phyloP scores from a whole-genome alignment of 1,140 invertebrate genomes.

The Zaprionus tsacasi region DNA sequence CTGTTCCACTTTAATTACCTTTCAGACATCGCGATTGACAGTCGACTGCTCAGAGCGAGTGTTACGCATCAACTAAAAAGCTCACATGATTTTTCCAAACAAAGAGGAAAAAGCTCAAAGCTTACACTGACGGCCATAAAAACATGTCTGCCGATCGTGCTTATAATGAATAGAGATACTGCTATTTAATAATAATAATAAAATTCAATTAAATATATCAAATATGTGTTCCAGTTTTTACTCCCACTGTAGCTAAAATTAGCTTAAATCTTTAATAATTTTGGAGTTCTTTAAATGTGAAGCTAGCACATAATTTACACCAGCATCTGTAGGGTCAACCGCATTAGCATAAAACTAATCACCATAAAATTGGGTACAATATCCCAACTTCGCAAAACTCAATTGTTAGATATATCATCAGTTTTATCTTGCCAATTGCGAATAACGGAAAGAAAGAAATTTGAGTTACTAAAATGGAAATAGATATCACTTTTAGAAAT shows the following conservation, averaged over 20 bases:
- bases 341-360: background rate
- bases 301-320: background rate
- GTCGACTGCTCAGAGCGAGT: constrained; percentile 10
- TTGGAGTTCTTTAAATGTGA: background rate
- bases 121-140: constrained; percentile 41
- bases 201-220: too few relatives aligned
- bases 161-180: background rate
- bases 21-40: constrained; percentile 42
- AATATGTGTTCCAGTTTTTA: too few relatives aligned
- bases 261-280: background rate
- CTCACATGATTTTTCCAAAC: background rate
- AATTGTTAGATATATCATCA: constrained; percentile 5
- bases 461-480: constrained; percentile 41
- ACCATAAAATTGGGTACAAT: background rate
- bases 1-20: constrained; percentile 24
- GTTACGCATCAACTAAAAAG: constrained; percentile 35
- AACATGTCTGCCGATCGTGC: constrained; percentile 1
- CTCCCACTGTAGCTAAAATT: too few relatives aligned
- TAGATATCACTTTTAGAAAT: constrained; percentile 38
- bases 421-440: constrained; percentile 47
- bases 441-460: constrained; percentile 34
- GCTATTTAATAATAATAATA: too few relatives aligned
- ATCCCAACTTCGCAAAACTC: background rate
- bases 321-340: background rate
- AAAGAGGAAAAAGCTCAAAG: constrained; percentile 22